Evolutionary conservation across 2,888 invertebrate species (phyloP).

Genomic region (Amphimallon solstitiale): DNA sequence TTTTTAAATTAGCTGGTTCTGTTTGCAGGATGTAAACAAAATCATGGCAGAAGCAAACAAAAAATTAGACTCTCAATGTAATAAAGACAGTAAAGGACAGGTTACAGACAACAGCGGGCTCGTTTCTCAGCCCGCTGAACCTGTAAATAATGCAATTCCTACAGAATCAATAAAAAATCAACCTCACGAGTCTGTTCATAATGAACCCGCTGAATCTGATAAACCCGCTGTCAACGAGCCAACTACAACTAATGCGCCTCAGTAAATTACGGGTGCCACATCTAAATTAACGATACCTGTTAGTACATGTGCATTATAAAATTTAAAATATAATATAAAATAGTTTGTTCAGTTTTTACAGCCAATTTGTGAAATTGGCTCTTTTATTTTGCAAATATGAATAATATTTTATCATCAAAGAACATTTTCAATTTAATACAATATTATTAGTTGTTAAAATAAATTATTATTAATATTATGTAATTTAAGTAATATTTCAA

Average conservation of each 20-base stretch:
- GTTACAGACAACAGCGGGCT: slow-evolving; percentile 41
- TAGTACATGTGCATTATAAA: slow-evolving; percentile 33
- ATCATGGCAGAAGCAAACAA: slow-evolving; percentile 62
- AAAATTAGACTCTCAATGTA: slow-evolving; percentile 56
- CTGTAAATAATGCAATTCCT: slow-evolving; percentile 54
- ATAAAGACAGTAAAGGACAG: slow-evolving; percentile 51
- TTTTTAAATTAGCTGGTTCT: slow-evolving; percentile 58
- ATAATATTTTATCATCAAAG: slow-evolving; percentile 36
- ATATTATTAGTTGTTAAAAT: slow-evolving; percentile 36
- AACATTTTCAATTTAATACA: slow-evolving; percentile 32
- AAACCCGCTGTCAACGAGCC: slow-evolving; percentile 44
- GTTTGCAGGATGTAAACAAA: slow-evolving; percentile 66
- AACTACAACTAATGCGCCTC: slow-evolving; percentile 44
- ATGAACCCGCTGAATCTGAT: slow-evolving; percentile 52
- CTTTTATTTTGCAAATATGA: no score
- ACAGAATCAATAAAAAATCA: slow-evolving; percentile 46
- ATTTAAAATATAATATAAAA: no score
- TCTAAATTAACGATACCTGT: slow-evolving; percentile 43
- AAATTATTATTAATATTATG: slow-evolving; percentile 34
- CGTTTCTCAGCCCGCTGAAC: slow-evolving; percentile 46
- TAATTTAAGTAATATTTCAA: slow-evolving; percentile 33
- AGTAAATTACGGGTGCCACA: slow-evolving; percentile 39
- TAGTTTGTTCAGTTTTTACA: slow-evolving; percentile 52
- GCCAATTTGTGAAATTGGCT: slow-evolving; percentile 45
- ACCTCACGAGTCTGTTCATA: slow-evolving; percentile 51